Conservation (phyloP, 1,140 invertebrate species). For the Eumaeus atala region DNA sequence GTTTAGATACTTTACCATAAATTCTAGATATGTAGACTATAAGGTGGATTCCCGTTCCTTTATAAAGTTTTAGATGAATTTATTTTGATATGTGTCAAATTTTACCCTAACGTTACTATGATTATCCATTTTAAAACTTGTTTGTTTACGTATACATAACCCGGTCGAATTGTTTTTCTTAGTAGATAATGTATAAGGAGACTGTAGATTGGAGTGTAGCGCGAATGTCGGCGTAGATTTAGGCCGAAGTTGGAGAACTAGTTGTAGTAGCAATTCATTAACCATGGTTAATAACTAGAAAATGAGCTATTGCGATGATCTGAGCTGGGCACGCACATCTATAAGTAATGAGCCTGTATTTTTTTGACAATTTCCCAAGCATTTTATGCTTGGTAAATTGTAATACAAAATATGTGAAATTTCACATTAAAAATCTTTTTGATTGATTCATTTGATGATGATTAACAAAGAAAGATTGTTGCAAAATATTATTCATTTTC, state of each 20-base stretch:
- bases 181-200: constrained; percentile 2
- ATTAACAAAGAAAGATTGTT: too few species aligned
- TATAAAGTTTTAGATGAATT: constrained; percentile 59
- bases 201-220: constrained; percentile 2
- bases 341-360: too few species aligned
- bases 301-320: background rate
- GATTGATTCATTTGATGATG: too few species aligned
- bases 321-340: background rate
- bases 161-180: constrained; percentile 4
- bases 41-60: constrained; percentile 37
- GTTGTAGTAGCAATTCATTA: background rate
- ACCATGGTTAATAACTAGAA: background rate
- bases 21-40: constrained; percentile 48
- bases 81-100: constrained; percentile 64
- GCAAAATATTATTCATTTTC: too few species aligned
- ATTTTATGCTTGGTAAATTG: too few species aligned
- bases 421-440: too few species aligned
- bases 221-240: constrained; percentile 2
- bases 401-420: too few species aligned
- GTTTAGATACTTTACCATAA: constrained; percentile 56
- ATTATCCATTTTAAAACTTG: background rate
- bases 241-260: constrained; percentile 2
- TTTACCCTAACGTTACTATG: constrained; percentile 33
- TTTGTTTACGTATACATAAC: constrained; percentile 1
- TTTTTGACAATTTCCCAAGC: too few species aligned